Percentiles rank a stretch among this genome's conserved stretches.
These are phyloP conservation scores for Crepidodera aurea DNA, from an alignment of 2,888 invertebrate genomes.

Conservation along the genomic window DNA sequence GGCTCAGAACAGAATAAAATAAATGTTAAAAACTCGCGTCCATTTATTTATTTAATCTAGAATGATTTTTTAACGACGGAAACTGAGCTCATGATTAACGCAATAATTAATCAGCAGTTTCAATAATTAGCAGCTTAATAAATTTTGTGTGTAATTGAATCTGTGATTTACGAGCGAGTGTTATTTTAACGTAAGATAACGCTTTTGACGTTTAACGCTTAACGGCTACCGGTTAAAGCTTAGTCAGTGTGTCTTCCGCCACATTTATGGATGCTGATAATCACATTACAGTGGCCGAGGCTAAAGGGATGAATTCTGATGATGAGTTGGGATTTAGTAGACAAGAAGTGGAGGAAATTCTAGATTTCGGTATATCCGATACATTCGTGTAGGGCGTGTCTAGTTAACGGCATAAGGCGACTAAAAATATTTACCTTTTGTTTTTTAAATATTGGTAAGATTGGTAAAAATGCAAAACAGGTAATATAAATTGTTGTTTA, in stretches of 20 bases:
- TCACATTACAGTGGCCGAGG: not conserved
- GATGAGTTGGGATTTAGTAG: not conserved
- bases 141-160: conserved; percentile 1
- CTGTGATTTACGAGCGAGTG: not conserved
- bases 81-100: no score
- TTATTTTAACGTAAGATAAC: conserved; percentile 4
- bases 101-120: not conserved
- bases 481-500: no score
- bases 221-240: not conserved
- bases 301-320: not conserved
- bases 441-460: no score
- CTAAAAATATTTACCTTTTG: no score
- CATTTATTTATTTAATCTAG: no score
- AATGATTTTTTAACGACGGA: no score
- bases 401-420: no score
- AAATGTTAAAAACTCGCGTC: no score
- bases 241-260: conserved; percentile 6
- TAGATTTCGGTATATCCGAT: not conserved
- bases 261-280: conserved; percentile 3
- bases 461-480: no score
- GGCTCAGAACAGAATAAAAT: no score
- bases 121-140: not conserved
- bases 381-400: no score
- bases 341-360: not conserved
- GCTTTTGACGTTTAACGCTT: not conserved